Base-by-base conservation (phyloP, 2,113 vertebrate genomes). In the Sprattus sprattus region DNA sequence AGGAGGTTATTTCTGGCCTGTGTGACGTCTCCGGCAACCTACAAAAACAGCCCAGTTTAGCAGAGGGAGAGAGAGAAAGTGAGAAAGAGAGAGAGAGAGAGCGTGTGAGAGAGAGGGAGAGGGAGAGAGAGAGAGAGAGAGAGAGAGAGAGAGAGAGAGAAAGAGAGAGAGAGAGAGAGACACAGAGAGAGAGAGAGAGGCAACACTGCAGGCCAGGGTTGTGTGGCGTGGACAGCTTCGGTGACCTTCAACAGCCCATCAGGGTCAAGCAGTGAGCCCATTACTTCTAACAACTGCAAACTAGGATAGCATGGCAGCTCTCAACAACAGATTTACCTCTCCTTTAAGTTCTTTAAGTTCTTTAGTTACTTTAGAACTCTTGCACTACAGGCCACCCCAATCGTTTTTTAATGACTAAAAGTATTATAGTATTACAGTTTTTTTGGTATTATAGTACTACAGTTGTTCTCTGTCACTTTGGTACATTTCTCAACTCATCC, bases 1-100 rank as follows among this genome's bases (percentile, higher is more conserved):
- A 82, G 85, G 84, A 47, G 44, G 52, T 60, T 88, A 88, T 86
- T 86, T 88, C 78, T 86, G 83, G 85, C 13, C 18, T 45, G 15
- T 47, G 46, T 86, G 85, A 88, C 82, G n/a, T 83, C 44, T 54
- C 45, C 13, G 22, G 22, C 78, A 81, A 57, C 87, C 85, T 81
- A 88, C 86, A 88, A 88, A 88, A 28, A 7, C 45, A 75, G 64
- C 85, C 80, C 20, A 84, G 82, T 81, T 86, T 80, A 71, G 86
- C 22, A n/a, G 15, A 22, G 83, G 54, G 83, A 67, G 64, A 84
- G 83, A 25, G 46, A 45, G 49, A 20, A 44, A 3, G 85, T 50
- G 81, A 52, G 80, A 52, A 47, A 22, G 25, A 39, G 83, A 75
- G 85, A 67, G 45, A 84, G 83, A 83, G n/a, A 45, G 50, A 25